Evolutionary conservation across 2,888 invertebrate species (phyloP), one percentile per base, ranked within the genome.

Genomic region (Acleris cristana): DNA sequence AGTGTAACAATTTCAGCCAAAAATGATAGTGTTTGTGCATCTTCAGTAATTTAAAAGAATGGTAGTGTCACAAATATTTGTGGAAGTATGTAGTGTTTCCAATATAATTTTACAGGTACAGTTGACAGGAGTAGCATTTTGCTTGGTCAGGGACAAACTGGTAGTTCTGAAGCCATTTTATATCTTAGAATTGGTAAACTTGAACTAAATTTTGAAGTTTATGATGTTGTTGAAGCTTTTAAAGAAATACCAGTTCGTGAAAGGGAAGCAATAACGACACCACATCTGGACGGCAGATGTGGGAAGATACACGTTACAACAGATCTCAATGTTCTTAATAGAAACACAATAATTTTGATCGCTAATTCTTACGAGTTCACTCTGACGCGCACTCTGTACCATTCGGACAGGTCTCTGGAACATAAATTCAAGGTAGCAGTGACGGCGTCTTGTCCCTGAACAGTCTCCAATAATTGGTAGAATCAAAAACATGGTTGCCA

Each of bases 381-480:
- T 95, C 96, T 95, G 94, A 96, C 95, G 95, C 96, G 96, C 94
- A 96, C 95, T 95, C 95, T 95, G 95, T 95, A 96, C 94, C 95
- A 95, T 93, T 96, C 95, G 92, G 95, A 95, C 93, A 96, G 95
- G 92, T 93, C 93, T 94, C 94, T 93, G 93, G 83, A 93, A 93
- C 91, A 93, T 86, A 93, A 92, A 93, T 87, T 62, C 86, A 80
- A 88, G 85, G 88, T 86, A 81, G 84, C 79, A 83, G 88, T 89
- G 89, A 88, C 78, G 85, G 82, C 86, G 87, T 87, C 78, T 85
- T 85, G 87, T 84, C 70, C 73, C 77, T 80, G 75, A 65, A 56
- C 53, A 68, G 51, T 67, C n/a, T 57, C 21, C 26, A 61, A 65
- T 34, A 60, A 18, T 26, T 64, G 48, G 26, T n/a, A 40, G 23